These are phyloP conservation scores for Caenorhabditis sinica DNA, from an alignment of 2,888 invertebrate genomes.

Conservation along the genomic window DNA sequence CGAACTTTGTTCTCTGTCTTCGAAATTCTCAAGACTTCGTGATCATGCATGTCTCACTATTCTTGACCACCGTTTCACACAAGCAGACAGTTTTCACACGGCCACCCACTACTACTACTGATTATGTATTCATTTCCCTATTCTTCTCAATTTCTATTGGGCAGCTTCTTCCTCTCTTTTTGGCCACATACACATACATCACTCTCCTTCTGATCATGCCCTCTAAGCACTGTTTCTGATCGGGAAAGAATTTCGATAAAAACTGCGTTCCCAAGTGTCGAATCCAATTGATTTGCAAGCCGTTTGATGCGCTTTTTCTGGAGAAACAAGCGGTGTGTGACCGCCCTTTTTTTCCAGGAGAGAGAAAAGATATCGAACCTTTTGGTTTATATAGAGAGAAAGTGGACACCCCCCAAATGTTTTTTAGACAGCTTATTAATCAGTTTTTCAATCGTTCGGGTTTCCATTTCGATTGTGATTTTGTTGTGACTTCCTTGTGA, in stretches of 20 bases:
- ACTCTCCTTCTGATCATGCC: conserved; percentile 11
- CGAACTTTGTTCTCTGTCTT: background rate
- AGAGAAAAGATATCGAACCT: conserved; percentile 10
- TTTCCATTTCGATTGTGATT: background rate
- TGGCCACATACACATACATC: conserved; percentile 24
- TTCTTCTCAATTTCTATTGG: background rate
- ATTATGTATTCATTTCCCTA: conserved; percentile 42
- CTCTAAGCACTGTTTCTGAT: conserved; percentile 40
- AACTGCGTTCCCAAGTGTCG: conserved; percentile 61
- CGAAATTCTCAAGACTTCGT: background rate
- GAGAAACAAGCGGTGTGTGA: conserved; percentile 21
- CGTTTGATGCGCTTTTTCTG: conserved; percentile 50
- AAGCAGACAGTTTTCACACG: conserved; percentile 16
- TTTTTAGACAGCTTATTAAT: background rate
- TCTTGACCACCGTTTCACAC: background rate
- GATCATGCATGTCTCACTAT: background rate
- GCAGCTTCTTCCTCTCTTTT: background rate
- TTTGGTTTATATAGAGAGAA: conserved; percentile 35
- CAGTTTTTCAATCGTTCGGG: background rate
- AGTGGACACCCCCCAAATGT: conserved; percentile 15
- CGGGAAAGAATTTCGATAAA: conserved; percentile 27
- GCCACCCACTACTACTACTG: conserved; percentile 2
- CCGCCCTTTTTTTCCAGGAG: conserved; percentile 42
- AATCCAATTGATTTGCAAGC: conserved; percentile 56
- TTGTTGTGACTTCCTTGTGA: conserved; percentile 4